These are phyloP conservation scores for Rhopalosiphum maidis DNA, from an alignment of 1,140 invertebrate genomes.

Conservation along the genomic window DNA sequence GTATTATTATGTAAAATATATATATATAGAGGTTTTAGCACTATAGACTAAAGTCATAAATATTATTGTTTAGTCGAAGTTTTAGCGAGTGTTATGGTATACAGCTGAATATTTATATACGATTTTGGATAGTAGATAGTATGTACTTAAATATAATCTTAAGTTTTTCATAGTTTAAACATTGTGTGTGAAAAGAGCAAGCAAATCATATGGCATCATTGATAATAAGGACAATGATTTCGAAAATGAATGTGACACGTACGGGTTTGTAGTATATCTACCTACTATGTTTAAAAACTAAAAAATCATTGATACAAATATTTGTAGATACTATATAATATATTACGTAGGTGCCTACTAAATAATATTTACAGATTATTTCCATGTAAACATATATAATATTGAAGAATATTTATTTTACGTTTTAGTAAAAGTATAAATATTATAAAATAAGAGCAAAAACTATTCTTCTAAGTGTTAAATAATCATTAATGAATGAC, in stretches of 20 bases:
- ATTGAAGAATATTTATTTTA: not conserved
- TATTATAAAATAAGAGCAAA: not conserved
- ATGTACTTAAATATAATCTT: not conserved
- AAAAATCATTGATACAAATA: not conserved
- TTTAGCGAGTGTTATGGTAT: no score
- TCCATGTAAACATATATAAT: no score
- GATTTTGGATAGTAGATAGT: not conserved
- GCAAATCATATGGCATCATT: not conserved
- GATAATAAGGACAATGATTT: not conserved
- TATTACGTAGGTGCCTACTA: not conserved
- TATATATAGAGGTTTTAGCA: no score
- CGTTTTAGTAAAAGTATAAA: not conserved
- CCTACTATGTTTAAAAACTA: not conserved
- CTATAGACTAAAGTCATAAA: no score
- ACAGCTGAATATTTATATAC: not conserved
- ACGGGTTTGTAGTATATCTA: not conserved
- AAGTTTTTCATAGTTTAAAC: no score
- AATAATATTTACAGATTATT: no score
- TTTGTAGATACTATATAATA: not conserved
- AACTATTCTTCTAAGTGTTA: not conserved
- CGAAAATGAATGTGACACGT: not conserved
- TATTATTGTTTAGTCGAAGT: no score
- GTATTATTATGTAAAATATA: no score
- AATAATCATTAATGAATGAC: not conserved
- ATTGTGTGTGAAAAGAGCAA: not conserved